A percentile compares a stretch with the other conserved stretches of the same genome.
These are phyloP conservation scores for Graptemys geographica DNA, from an alignment of 2,797 vertebrate genomes.

Conservation along the genomic window DNA sequence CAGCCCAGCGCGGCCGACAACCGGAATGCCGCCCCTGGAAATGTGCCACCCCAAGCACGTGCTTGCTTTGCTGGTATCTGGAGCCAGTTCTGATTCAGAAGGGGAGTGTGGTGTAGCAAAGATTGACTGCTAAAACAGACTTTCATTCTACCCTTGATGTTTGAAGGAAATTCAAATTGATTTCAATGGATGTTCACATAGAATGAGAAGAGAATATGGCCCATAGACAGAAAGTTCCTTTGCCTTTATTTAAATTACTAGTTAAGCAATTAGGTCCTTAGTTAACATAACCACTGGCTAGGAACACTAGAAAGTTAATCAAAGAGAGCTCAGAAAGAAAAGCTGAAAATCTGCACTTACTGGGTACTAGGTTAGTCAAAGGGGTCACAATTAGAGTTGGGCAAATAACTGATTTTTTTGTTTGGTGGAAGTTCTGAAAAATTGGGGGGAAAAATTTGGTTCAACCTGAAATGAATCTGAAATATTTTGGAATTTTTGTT, in stretches of 20 bases:
- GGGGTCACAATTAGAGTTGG: not conserved
- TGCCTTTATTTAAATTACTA: conserved; percentile 28
- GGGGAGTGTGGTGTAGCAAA: not conserved
- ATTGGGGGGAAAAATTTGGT: not conserved
- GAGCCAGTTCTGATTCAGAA: not conserved
- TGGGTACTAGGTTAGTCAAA: not conserved
- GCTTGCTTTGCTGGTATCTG: too few relatives aligned
- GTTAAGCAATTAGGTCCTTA: not conserved
- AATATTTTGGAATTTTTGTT: not conserved
- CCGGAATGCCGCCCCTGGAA: too few relatives aligned
- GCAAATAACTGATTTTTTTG: not conserved
- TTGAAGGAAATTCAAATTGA: not conserved
- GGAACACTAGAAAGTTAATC: not conserved
- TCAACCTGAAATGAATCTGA: not conserved
- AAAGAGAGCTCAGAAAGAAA: not conserved
- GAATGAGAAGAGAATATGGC: not conserved
- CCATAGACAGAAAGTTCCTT: not conserved
- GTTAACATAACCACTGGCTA: not conserved
- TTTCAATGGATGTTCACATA: not conserved
- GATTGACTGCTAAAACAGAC: not conserved
- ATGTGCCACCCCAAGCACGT: too few relatives aligned
- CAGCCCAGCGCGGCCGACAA: too few relatives aligned
- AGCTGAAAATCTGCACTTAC: not conserved
- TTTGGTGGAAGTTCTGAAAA: not conserved
- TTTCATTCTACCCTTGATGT: not conserved